Conservation (phyloP, 2,113 vertebrate genomes). For the Caretta caretta region DNA sequence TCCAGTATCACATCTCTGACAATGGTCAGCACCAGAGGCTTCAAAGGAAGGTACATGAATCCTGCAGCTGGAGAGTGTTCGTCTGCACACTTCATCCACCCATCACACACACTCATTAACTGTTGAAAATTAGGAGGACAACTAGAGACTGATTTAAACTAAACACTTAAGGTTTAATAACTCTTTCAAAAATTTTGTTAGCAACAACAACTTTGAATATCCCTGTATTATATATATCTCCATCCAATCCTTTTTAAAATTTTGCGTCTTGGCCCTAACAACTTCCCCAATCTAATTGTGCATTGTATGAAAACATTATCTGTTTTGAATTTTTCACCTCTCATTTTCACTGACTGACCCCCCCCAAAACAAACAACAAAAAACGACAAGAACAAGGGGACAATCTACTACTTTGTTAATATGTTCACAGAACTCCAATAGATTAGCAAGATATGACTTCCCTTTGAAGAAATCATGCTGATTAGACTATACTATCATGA, state of each 20-base stretch:
- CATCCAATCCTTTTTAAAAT: not conserved
- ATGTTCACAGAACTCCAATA: not conserved
- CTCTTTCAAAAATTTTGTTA: not conserved
- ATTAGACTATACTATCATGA: not conserved
- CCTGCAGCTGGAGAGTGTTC: not conserved
- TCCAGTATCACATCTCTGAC: not conserved
- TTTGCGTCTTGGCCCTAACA: rapidly evolving
- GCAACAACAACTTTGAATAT: not conserved
- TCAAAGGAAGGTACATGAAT: not conserved
- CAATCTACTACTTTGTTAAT: not conserved
- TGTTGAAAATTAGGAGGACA: too few relatives aligned
- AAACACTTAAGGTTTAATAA: not conserved
- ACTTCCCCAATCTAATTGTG: not conserved
- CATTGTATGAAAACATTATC: not conserved
- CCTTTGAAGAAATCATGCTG: not conserved
- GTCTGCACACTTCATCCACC: not conserved
- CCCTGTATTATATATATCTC: not conserved
- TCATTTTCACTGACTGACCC: not conserved
- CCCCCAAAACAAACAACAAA: too few relatives aligned
- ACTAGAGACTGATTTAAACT: not conserved
- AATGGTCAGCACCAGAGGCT: not conserved
- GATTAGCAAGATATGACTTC: not conserved
- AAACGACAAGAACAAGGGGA: too few relatives aligned
- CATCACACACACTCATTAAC: not conserved
- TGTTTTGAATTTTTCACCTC: not conserved